Base-by-base conservation (phyloP, 1,140 invertebrate genomes). In the Zaprionus tsacasi region DNA sequence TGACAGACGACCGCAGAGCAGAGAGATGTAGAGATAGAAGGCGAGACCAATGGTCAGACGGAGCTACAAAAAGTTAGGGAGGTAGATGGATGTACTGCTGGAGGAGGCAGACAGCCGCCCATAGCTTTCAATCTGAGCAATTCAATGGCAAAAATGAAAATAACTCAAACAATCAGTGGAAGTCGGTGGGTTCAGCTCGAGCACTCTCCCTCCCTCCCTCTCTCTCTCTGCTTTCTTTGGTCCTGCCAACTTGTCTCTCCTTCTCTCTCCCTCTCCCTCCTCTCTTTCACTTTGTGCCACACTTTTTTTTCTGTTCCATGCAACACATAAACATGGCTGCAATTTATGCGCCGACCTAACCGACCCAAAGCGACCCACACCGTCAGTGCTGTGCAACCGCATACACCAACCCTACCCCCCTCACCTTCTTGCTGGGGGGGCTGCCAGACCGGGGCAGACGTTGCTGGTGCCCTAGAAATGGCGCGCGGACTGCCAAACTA, bases 281-380 rank as follows among this genome's bases (percentile, higher is more conserved):
- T 33, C 40, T 43, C 40, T 15, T n/a, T 43, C 40, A 6, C n/a
- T 54, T 17, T 65, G 45, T 65, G 40, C 17, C 52, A 30, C 61
- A 50, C 61, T 73, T 63, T 65, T 76, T 65, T 76, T 63, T 64
- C 66, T 65, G 73, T 63, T 64, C 66, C 38, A 65, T 30, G 74
- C 66, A 48, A 78, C 70, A 78, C 69, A 83, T 70, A 80, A 74
- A 70, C 73, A 73, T 75, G 63, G 72, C 63, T 78, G 75, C 82
- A 81, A 85, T 85, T 85, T 85, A 85, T 86, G 82, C 74, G 74
- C 43, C 73, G 43, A 61, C 61, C 73, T 81, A 54, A 35, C 43
- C 73, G 43, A 61, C 61, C 73, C 81, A 48, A 35, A 65, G 13
- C 13, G 40, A 43, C 40, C 21, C n/a, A 4, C 25, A 2, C 40